phyloP scores from a whole-genome alignment of 2,888 invertebrate species.

The Acronicta psi region DNA sequence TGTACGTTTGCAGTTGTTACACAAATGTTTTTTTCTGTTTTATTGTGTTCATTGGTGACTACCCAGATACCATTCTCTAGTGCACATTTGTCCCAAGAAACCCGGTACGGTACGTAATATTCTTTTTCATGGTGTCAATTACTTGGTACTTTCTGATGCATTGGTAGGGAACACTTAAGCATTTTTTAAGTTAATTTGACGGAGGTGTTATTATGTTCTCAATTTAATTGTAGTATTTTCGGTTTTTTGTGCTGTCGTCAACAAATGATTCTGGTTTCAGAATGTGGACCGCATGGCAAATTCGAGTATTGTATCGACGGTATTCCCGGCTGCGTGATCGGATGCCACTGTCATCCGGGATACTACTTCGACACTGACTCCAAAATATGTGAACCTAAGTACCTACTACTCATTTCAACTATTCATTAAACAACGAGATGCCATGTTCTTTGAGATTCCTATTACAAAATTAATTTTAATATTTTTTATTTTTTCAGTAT shows the following conservation, averaged over 20 bases:
- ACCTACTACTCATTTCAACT: constrained; percentile 36
- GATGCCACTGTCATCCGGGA: constrained; percentile 84
- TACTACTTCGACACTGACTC: constrained; percentile 83
- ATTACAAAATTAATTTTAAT: background rate
- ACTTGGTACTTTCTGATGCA: no score
- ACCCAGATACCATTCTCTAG: constrained; percentile 13
- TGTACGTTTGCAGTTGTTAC: constrained; percentile 17
- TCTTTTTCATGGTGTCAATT: constrained; percentile 2
- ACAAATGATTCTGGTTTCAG: constrained; percentile 57
- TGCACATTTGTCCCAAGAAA: constrained; percentile 8
- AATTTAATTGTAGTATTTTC: no score
- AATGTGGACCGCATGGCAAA: constrained; percentile 81
- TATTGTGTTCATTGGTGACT: constrained; percentile 29
- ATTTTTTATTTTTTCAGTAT: constrained; percentile 63
- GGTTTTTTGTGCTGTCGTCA: background rate
- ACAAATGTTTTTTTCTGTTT: constrained; percentile 35
- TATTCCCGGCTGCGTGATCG: constrained; percentile 80
- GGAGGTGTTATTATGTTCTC: background rate
- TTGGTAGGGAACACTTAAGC: background rate
- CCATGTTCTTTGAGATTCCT: background rate
- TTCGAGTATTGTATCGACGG: constrained; percentile 84
- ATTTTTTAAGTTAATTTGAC: background rate
- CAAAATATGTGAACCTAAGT: constrained; percentile 85
- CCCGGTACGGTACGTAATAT: constrained; percentile 41
- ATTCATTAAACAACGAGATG: background rate